Evolutionary conservation across 2,888 invertebrate species (phyloP).

Genomic region (Chironomus tentans): DNA sequence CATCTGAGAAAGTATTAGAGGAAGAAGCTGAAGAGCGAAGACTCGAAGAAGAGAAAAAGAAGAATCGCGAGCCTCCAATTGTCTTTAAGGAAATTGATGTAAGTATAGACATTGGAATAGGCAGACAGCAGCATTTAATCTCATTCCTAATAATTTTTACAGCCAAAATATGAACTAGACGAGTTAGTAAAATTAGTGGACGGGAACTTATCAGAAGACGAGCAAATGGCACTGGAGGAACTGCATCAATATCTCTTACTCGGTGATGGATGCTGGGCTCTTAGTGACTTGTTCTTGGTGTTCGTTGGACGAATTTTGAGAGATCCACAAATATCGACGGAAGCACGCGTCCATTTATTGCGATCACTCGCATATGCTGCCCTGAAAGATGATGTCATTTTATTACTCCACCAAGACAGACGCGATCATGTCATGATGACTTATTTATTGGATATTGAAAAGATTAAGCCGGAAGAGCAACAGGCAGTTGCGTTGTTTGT

Average conservation of each 20-base stretch:
- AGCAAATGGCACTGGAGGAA: conserved; percentile 66
- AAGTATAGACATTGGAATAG: conserved; percentile 36
- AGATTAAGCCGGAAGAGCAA: conserved; percentile 64
- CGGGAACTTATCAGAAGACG: conserved; percentile 63
- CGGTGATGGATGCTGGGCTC: conserved; percentile 86
- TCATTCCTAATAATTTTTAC: conserved; percentile 28
- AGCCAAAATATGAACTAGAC: conserved; percentile 67
- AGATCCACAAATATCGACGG: conserved; percentile 49
- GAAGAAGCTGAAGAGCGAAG: conserved; percentile 55
- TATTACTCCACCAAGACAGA: conserved; percentile 82
- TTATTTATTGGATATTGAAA: conserved; percentile 72
- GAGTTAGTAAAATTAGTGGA: conserved; percentile 58
- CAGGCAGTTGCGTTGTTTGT: conserved; percentile 71
- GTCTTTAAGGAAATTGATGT: conserved; percentile 68
- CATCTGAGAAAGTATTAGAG: conserved; percentile 47
- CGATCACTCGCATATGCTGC: conserved; percentile 68
- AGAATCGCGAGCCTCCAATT: conserved; percentile 67
- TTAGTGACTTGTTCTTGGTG: conserved; percentile 76
- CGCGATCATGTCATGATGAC: conserved; percentile 82
- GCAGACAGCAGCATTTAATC: too few relatives aligned
- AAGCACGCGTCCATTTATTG: conserved; percentile 56
- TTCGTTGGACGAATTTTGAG: conserved; percentile 64
- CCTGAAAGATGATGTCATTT: conserved; percentile 79
- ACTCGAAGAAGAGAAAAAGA: conserved; percentile 60
- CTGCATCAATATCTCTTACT: conserved; percentile 79